Percentiles rank a stretch among this genome's conserved stretches.
These are phyloP conservation scores for Turritopsis dohrnii DNA, from an alignment of 30 jellyfish, hydroid and myxozoan genomes.

Conservation along the genomic window DNA sequence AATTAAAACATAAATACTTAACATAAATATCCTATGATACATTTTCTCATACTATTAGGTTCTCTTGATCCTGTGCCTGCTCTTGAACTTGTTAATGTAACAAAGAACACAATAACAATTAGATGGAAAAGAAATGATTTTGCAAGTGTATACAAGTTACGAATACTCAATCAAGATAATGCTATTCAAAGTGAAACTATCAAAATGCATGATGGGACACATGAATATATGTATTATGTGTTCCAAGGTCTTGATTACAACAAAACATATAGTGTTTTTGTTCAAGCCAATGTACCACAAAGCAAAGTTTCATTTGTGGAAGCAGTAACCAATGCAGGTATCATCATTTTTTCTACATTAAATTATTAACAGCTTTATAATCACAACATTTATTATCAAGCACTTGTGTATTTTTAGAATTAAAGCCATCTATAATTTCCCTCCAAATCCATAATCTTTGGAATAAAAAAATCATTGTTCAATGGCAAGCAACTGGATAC, in stretches of 20 bases:
- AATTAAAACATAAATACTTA: too few relatives aligned
- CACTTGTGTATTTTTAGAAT: not conserved
- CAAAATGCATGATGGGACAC: not conserved
- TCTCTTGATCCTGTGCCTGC: not conserved
- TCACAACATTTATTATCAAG: too few relatives aligned
- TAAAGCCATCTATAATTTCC: not conserved
- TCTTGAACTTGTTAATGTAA: not conserved
- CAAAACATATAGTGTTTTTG: not conserved
- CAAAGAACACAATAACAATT: not conserved
- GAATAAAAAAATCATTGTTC: not conserved
- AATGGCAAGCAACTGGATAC: not conserved
- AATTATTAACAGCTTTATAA: too few relatives aligned
- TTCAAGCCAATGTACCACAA: not conserved
- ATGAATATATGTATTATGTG: not conserved
- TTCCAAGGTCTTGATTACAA: not conserved
- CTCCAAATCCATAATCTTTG: not conserved
- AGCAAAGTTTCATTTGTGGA: slow-evolving; percentile 6
- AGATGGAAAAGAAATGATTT: not conserved
- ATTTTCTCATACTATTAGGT: not conserved
- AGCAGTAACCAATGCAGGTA: slow-evolving; percentile 9
- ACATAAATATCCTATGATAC: too few relatives aligned
- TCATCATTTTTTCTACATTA: too few relatives aligned
- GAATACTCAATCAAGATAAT: not conserved
- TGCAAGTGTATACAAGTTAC: not conserved
- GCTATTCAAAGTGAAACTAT: not conserved